Evolutionary conservation across 2,113 vertebrate genomes (phyloP).

Genomic region (Amphiprion ocellaris): DNA sequence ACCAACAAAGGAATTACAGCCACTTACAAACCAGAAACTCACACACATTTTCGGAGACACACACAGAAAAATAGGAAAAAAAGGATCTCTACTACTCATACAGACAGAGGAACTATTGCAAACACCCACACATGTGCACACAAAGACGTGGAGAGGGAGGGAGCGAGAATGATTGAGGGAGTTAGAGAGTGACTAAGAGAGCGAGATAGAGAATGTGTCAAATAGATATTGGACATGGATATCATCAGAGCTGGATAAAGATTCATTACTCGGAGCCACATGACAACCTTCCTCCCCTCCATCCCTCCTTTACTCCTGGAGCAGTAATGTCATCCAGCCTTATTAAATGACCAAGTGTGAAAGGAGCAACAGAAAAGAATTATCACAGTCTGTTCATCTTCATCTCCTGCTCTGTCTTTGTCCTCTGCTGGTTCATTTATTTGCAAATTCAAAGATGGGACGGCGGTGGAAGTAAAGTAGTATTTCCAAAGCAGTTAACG

Average conservation of each 20-base stretch:
- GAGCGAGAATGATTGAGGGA: conserved; percentile 29
- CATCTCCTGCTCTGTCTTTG: conserved; percentile 30
- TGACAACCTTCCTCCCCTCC: conserved; percentile 45
- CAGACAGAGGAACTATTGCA: conserved; percentile 40
- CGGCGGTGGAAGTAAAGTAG: conserved; percentile 7
- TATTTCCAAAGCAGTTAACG: conserved; percentile 25
- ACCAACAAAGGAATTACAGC: conserved; percentile 77
- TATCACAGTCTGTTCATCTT: conserved; percentile 45
- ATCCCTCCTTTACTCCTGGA: conserved; percentile 23
- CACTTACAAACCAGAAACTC: conserved; percentile 68
- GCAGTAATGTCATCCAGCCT: conserved; percentile 52
- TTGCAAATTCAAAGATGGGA: conserved; percentile 34
- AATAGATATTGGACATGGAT: conserved; percentile 56
- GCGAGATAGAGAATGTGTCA: conserved; percentile 40
- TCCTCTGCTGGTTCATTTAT: conserved; percentile 41
- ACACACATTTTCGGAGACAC: conserved; percentile 33
- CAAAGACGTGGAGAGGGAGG: conserved; percentile 1
- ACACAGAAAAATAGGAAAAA: conserved; percentile 25
- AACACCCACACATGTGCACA: conserved; percentile 55
- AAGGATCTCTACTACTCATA: conserved; percentile 16
- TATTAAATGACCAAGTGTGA: conserved; percentile 61
- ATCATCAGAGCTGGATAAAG: conserved; percentile 59
- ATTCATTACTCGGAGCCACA: conserved; percentile 63
- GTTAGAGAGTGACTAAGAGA: conserved; percentile 2
- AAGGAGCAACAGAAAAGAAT: conserved; percentile 58